These are phyloP conservation scores for Conus ventricosus DNA, from an alignment of 1,140 invertebrate species.

Conservation along the genomic window DNA sequence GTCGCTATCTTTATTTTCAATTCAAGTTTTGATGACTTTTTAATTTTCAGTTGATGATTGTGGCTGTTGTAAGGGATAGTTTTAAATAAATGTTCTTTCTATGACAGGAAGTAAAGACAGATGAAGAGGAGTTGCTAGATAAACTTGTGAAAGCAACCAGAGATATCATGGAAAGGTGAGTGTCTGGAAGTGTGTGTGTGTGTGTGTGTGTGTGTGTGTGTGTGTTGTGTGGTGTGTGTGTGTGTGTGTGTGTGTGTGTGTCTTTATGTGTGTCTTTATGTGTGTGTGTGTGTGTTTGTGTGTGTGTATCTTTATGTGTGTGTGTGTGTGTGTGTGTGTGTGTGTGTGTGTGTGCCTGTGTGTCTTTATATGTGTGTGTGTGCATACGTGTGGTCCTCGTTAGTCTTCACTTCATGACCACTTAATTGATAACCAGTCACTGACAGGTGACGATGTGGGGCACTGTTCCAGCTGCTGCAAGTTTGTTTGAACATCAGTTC, in stretches of 20 bases:
- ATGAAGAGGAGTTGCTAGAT: constrained; percentile 71
- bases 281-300: neutral
- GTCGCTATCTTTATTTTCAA: too few relatives aligned
- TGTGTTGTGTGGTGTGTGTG: neutral
- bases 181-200: neutral
- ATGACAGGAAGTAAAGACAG: constrained; percentile 60
- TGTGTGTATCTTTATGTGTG: too few relatives aligned
- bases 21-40: too few relatives aligned
- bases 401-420: too few relatives aligned
- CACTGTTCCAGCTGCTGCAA: too few relatives aligned
- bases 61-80: too few relatives aligned
- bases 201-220: constrained; percentile 13
- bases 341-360: neutral
- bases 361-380: neutral
- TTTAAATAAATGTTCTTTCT: neutral
- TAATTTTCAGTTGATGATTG: too few relatives aligned
- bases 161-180: constrained; percentile 68
- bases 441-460: too few relatives aligned
- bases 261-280: neutral
- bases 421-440: too few relatives aligned
- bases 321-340: too few relatives aligned
- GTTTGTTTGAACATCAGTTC: too few relatives aligned
- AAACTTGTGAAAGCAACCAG: constrained; percentile 61
- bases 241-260: neutral
- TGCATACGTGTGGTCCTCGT: too few relatives aligned